These are phyloP conservation scores for Cylindroiulus punctatus DNA, from an alignment of 2,888 invertebrate species.

Conservation along the genomic window DNA sequence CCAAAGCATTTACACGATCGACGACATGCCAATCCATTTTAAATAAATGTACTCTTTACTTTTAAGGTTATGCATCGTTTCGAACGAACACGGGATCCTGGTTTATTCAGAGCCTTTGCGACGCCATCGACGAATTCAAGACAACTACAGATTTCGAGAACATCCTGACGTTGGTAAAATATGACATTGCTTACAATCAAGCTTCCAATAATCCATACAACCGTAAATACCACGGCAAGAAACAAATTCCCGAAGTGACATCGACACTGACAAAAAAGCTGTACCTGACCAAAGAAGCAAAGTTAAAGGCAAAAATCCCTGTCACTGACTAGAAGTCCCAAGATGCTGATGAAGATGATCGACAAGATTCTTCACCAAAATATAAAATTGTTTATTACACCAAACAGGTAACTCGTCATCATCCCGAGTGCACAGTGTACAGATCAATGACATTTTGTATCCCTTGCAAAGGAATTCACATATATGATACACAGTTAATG, in stretches of 20 bases:
- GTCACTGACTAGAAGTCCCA: neutral
- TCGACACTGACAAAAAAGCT: conserved; percentile 1
- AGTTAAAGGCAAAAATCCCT: neutral
- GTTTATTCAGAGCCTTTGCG: conserved; percentile 24
- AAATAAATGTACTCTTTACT: neutral
- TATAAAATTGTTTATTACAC: too few relatives aligned
- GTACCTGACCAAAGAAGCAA: neutral
- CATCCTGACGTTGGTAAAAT: conserved; percentile 25
- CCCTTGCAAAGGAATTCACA: too few relatives aligned
- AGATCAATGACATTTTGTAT: too few relatives aligned
- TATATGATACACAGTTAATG: too few relatives aligned
- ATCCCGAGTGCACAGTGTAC: too few relatives aligned
- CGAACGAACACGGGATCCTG: neutral
- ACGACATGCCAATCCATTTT: too few relatives aligned
- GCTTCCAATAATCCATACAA: neutral
- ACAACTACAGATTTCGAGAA: neutral
- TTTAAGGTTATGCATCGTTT: conserved; percentile 21
- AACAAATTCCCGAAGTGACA: conserved; percentile 14
- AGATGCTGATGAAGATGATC: neutral
- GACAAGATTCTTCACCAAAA: too few relatives aligned
- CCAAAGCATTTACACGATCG: too few relatives aligned
- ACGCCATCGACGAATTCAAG: neutral
- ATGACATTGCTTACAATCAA: conserved; percentile 48
- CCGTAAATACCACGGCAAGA: neutral
- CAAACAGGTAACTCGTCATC: too few relatives aligned